Evolutionary conservation across 2,888 invertebrate genomes (phyloP), one percentile per base, ranked within the genome.

Genomic region (Calliopum simillimum): DNA sequence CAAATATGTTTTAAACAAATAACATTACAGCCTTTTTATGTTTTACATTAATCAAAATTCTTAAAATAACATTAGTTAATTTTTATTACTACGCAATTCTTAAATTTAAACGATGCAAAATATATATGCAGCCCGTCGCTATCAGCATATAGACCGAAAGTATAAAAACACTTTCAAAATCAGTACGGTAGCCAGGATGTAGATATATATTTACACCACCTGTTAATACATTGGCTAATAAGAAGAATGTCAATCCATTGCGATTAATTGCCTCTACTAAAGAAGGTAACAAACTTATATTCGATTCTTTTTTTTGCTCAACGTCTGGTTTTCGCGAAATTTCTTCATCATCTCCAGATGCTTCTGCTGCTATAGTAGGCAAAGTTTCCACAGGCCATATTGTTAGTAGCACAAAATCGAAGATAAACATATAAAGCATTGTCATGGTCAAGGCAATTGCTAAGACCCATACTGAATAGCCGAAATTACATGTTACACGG

Each of bases 161-260:
- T 78, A 92, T 89, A 0, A 88, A 3, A 75, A 92, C 83, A 79
- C 89, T 88, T 44, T 78, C 75, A 14, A 73, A 14, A 19, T 79
- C 78, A 25, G 84, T 81, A 4, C 90, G 83, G 3, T 88, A 82
- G 65, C 89, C 84, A 4, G 97, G 94, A 73, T 88, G 87, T 14
- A 93, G 85, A 13, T 87, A 85, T 80, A 95, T 87, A 87, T 98
- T 98, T 5, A 96, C 88, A 3, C 90, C 80, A 12, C 98, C 98
- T 0, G 98, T 98, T 16, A 94, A 81, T 43, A 97, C 75, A 87
- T 98, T 98, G 1, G 93, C 91, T 14, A 93, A 75, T 66, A 98
- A 86, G 84, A 98, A 98, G 84, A 93, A 94, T n/a, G 90, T 81
- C 43, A 98, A 86, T 1, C 94, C 95, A 87, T 95, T 96, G 74